Percentiles rank a stretch among this genome's conserved stretches.
These are phyloP conservation scores for Platynereis dumerilii DNA, from an alignment of 2,888 invertebrate species.

Conservation along the genomic window DNA sequence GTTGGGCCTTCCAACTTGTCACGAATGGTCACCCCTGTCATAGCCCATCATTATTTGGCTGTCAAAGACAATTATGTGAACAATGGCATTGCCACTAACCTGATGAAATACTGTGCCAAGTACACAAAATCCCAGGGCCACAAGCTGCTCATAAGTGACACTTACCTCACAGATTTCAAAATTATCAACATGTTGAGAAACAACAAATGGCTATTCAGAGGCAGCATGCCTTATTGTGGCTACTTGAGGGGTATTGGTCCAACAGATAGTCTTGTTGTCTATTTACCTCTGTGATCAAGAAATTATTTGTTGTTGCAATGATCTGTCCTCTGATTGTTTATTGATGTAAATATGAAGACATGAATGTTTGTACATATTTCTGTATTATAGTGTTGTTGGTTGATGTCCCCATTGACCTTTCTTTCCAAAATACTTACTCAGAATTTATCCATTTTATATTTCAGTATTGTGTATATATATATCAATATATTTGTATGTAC, in stretches of 20 bases:
- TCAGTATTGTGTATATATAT: too few species aligned
- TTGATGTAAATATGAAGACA: too few species aligned
- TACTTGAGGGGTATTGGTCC: background rate
- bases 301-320: too few species aligned
- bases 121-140: background rate
- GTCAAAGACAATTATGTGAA: conserved; percentile 2
- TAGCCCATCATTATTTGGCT: background rate
- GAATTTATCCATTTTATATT: too few species aligned
- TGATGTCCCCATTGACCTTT: too few species aligned
- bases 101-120: background rate
- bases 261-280: conserved; percentile 5
- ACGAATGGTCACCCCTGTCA: conserved; percentile 4
- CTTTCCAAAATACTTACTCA: too few species aligned
- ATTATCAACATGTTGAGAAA: conserved; percentile 3
- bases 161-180: conserved; percentile 2
- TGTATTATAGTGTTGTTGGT: too few species aligned
- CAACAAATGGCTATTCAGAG: conserved; percentile 4
- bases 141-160: background rate
- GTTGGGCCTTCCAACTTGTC: conserved; percentile 11
- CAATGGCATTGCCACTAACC: background rate
- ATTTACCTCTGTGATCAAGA: background rate
- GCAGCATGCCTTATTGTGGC: conserved; percentile 1
- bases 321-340: too few species aligned
- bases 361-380: too few species aligned
- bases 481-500: too few species aligned